Evolutionary conservation across 2,113 vertebrate species (phyloP).

Genomic region (Ariopsis seemanni): DNA sequence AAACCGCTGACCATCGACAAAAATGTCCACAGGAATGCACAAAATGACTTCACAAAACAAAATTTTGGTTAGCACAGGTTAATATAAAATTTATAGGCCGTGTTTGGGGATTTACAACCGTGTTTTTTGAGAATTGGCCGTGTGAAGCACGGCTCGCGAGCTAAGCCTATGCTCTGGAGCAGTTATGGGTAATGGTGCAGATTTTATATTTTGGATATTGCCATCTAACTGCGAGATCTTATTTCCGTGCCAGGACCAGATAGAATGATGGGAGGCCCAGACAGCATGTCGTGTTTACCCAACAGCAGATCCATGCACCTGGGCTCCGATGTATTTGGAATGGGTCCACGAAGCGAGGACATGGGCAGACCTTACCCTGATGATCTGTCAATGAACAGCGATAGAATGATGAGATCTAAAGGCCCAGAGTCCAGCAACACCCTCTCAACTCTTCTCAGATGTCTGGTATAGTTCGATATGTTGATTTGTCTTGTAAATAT

Average conservation of each 20-base stretch:
- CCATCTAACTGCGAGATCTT: neutral
- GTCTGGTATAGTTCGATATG: conserved; percentile 62
- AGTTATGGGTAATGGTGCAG: neutral
- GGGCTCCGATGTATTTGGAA: conserved; percentile 54
- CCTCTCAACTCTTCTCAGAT: conserved; percentile 66
- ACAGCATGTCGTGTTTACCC: conserved; percentile 56
- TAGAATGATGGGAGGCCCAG: conserved; percentile 42
- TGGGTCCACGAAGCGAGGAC: conserved; percentile 46
- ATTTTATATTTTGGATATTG: neutral
- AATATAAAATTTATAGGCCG: too few species aligned
- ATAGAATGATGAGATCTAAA: conserved; percentile 53
- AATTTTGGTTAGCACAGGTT: too few species aligned
- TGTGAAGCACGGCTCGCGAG: too few species aligned
- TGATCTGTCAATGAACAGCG: conserved; percentile 46
- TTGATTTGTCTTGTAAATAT: neutral
- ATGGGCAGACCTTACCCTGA: conserved; percentile 55
- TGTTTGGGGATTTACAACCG: too few species aligned
- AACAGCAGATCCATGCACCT: conserved; percentile 50
- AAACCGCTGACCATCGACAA: too few species aligned
- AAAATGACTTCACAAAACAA: too few species aligned
- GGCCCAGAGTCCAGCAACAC: conserved; percentile 56
- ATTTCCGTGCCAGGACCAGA: conserved; percentile 33
- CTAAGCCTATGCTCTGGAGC: too few species aligned
- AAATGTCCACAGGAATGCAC: too few species aligned
- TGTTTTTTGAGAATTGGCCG: too few species aligned